Base-by-base conservation (phyloP, 2,888 invertebrate species). In the Bhutanitis thaidina region DNA sequence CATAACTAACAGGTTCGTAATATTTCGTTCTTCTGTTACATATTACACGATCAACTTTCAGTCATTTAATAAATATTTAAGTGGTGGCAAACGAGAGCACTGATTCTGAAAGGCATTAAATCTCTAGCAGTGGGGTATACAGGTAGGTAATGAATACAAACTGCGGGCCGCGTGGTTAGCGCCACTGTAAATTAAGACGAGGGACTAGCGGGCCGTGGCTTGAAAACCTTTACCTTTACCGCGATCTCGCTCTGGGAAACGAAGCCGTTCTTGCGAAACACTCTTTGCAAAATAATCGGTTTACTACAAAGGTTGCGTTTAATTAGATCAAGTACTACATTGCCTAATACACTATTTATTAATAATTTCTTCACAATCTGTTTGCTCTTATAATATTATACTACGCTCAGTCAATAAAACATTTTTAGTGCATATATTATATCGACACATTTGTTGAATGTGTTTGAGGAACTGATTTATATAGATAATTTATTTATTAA, bases 111-210 rank as follows among this genome's bases (percentile, higher is more conserved):
- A 65, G 68, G 72, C 67, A 77, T 77, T 82, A 77, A 80, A 80
- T 83, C 78, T 77, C 61, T 62, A 71, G 70, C 66, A 66, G 65
- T 62, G 66, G 67, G 68, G 60, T 61, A 63, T 73, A 75, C 77
- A 82, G 81, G 82, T 80, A 69, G 76, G 78, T 85, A 84, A 87
- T 88, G 83, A 86, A 87, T 83, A 88, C 80, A 84, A 87, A 85
- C 79, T 83, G 86, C 81, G 83, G 79, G 67, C 71, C 74, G 78
- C 74, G 74, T 72, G 79, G 80, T 79, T 80, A 80, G 76, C 77
- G 69, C 77, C 71, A 75, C 71, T 77, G 77, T 86, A 85, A 86
- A 86, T 87, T 81, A 85, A 77, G 78, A 71, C 67, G 71, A 62
- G 63, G 38, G 47, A 29, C 35, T 29, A 67, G 67, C 74, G 69